phyloP scores from a whole-genome alignment of 2,888 invertebrate genomes.

The Octonoba sinensis region DNA sequence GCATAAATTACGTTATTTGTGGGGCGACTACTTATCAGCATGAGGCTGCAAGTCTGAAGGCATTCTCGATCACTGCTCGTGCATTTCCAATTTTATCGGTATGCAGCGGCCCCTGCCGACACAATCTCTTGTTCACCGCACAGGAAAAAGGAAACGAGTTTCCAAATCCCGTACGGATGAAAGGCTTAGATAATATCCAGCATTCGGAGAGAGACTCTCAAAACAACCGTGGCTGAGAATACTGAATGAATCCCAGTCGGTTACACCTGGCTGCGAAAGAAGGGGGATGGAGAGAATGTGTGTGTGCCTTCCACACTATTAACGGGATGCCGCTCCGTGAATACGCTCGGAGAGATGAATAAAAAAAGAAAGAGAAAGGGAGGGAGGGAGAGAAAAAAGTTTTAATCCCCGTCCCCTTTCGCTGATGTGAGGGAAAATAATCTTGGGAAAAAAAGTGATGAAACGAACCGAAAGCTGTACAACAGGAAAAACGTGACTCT shows the following conservation, averaged over 20 bases:
- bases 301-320: neutral
- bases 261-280: constrained; percentile 18
- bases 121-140: too few relatives aligned
- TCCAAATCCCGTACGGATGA: constrained; percentile 18
- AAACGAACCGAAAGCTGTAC: neutral
- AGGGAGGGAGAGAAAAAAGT: too few relatives aligned
- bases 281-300: too few relatives aligned
- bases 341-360: too few relatives aligned
- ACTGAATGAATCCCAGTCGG: constrained; percentile 25
- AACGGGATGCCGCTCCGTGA: constrained; percentile 17
- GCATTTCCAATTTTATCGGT: too few relatives aligned
- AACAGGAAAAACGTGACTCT: constrained; percentile 11
- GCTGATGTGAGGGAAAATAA: neutral
- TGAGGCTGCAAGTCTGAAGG: too few relatives aligned
- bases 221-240: constrained; percentile 11
- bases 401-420: neutral
- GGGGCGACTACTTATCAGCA: too few relatives aligned
- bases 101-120: too few relatives aligned
- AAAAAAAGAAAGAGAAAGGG: too few relatives aligned
- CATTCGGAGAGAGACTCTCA: constrained; percentile 8
- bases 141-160: constrained; percentile 39
- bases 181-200: constrained; percentile 49
- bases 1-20: too few relatives aligned
- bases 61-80: too few relatives aligned
- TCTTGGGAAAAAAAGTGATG: constrained; percentile 29